Evolutionary conservation across 2,797 vertebrate genomes (phyloP).

Genomic region (Schizopygopsis pylzovi): DNA sequence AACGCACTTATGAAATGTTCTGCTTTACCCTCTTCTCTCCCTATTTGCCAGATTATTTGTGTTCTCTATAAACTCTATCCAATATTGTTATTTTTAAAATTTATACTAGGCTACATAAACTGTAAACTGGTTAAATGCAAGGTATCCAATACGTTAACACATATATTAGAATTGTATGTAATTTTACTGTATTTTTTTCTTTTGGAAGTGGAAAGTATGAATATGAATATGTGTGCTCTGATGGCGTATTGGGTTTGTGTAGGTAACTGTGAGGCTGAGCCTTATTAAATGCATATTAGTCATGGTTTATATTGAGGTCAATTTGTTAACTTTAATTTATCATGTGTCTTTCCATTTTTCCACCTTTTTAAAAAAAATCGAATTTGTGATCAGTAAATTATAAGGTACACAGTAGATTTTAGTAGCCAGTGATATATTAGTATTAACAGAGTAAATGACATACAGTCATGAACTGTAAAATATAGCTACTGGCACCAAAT

Average conservation of each 20-base stretch:
- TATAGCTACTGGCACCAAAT: constrained; percentile 9
- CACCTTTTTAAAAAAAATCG: neutral
- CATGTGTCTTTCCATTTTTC: neutral
- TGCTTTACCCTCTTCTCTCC: neutral
- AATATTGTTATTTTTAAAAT: too few relatives aligned
- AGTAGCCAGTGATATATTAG: neutral
- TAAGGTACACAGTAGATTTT: neutral
- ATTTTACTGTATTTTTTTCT: neutral
- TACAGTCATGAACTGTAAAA: neutral
- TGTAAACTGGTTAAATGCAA: neutral
- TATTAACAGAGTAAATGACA: neutral
- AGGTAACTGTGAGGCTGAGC: neutral
- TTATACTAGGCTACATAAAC: neutral
- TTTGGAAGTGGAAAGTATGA: neutral
- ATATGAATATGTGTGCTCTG: neutral
- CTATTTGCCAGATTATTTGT: neutral
- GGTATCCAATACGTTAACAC: neutral
- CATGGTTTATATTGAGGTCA: neutral
- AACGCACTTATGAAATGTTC: neutral
- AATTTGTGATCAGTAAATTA: neutral
- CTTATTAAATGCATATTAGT: neutral
- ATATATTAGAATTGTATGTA: neutral
- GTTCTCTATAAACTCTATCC: neutral
- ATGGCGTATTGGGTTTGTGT: constrained; percentile 2
- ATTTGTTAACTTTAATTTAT: neutral